phyloP scores from a whole-genome alignment of 2,888 invertebrate species.

The Sisyra terminalis region DNA sequence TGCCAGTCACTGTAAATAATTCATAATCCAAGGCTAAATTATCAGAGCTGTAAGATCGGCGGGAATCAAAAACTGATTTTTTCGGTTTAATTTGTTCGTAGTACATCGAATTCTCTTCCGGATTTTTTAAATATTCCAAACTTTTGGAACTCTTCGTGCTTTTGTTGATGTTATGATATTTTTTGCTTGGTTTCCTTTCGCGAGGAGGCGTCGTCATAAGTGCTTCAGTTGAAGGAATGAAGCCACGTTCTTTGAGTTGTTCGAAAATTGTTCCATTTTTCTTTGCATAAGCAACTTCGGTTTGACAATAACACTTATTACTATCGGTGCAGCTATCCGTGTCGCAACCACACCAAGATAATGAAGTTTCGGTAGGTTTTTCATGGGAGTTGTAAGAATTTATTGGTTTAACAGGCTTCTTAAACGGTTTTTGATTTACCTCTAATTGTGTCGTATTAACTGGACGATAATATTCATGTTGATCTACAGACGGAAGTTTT shows the following conservation, averaged over 20 bases:
- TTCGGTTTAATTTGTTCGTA: constrained; percentile 29
- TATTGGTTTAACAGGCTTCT: background rate
- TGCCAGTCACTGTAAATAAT: constrained; percentile 36
- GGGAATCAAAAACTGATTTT: constrained; percentile 17
- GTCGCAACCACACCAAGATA: constrained; percentile 57
- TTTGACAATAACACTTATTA: constrained; percentile 72
- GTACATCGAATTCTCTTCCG: constrained; percentile 27
- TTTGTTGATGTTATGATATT: constrained; percentile 18
- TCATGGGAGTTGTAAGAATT: constrained; percentile 7
- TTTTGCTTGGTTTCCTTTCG: constrained; percentile 23
- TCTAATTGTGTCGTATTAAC: no score
- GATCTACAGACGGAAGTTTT: background rate
- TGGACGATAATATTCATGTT: background rate
- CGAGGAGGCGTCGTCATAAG: constrained; percentile 14
- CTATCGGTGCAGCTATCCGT: constrained; percentile 77
- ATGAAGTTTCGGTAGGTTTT: constrained; percentile 9
- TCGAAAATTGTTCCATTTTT: constrained; percentile 25
- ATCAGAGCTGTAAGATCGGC: constrained; percentile 29
- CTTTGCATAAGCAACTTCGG: constrained; percentile 16
- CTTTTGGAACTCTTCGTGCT: constrained; percentile 25
- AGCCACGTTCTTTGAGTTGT: constrained; percentile 31
- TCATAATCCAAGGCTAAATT: constrained; percentile 65
- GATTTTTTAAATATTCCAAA: constrained; percentile 35
- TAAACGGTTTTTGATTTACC: no score
- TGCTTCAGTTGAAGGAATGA: constrained; percentile 23